A percentile compares a stretch with the other conserved stretches of the same genome.
Conservation (phyloP, 2,113 vertebrate genomes). For the Leucoraja erinaceus region DNA sequence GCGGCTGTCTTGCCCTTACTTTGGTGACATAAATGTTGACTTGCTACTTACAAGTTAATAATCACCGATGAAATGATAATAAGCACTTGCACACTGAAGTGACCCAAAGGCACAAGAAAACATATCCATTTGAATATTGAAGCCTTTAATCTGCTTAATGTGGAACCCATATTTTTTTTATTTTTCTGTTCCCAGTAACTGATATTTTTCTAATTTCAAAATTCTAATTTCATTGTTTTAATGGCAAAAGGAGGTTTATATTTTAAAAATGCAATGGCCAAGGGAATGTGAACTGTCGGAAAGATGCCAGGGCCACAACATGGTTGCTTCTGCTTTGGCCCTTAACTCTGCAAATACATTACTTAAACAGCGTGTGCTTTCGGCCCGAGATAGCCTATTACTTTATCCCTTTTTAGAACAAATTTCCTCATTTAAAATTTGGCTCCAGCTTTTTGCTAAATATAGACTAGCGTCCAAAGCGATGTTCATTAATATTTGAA, state of each 20-base stretch:
- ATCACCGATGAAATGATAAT: background rate
- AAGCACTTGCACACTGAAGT: background rate
- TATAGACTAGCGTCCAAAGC: background rate
- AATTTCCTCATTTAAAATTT: background rate
- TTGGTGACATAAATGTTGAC: background rate
- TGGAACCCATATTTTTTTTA: background rate
- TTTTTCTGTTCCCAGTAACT: background rate
- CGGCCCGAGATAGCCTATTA: background rate
- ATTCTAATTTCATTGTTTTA: background rate
- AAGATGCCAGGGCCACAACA: too few species aligned
- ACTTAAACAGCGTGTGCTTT: background rate
- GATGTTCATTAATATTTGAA: background rate
- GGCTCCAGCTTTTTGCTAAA: background rate
- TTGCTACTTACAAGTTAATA: background rate
- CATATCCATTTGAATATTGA: background rate
- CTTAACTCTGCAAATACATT: background rate
- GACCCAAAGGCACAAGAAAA: background rate
- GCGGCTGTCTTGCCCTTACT: background rate
- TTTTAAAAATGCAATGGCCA: background rate
- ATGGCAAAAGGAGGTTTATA: background rate
- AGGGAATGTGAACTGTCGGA: background rate
- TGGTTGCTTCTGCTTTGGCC: background rate
- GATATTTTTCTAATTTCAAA: background rate
- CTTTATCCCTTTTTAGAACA: background rate
- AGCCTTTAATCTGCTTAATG: background rate